Conservation (phyloP, 2,888 invertebrate genomes). For the Drosophila nr. medialis region DNA sequence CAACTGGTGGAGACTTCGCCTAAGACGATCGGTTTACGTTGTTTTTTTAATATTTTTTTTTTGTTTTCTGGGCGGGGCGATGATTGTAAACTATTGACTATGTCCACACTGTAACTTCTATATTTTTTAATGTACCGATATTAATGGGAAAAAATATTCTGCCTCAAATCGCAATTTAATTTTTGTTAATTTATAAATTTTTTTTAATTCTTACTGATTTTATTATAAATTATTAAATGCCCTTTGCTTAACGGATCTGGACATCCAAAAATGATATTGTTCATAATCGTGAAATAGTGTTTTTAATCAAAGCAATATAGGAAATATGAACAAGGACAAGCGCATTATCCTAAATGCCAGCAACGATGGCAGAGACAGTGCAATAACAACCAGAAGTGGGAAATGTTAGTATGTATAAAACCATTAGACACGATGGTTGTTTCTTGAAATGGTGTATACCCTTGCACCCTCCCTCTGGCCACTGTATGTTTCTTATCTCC, state of each 20-base stretch:
- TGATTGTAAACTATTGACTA: constrained; percentile 4
- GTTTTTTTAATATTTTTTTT: background rate
- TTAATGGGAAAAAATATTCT: background rate
- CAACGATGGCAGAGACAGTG: background rate
- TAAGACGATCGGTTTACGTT: constrained; percentile 16
- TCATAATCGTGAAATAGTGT: background rate
- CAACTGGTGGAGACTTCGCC: constrained; percentile 31
- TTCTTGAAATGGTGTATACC: constrained; percentile 41
- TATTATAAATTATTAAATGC: background rate
- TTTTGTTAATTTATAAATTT: background rate
- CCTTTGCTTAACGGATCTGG: background rate
- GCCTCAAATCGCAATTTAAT: background rate
- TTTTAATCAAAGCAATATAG: background rate
- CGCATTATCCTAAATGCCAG: background rate
- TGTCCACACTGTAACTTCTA: background rate
- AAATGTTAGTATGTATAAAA: constrained; percentile 63
- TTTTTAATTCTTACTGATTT: background rate
- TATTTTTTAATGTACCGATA: background rate
- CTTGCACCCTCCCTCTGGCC: constrained; percentile 9
- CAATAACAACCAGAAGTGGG: constrained; percentile 62
- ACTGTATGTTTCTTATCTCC: constrained; percentile 45
- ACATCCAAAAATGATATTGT: background rate
- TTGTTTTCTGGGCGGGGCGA: constrained; percentile 52
- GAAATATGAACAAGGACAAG: constrained; percentile 4
- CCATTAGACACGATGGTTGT: constrained; percentile 70